phyloP scores from a whole-genome alignment of 2,888 invertebrate genomes.

The Oscheius sp. region DNA sequence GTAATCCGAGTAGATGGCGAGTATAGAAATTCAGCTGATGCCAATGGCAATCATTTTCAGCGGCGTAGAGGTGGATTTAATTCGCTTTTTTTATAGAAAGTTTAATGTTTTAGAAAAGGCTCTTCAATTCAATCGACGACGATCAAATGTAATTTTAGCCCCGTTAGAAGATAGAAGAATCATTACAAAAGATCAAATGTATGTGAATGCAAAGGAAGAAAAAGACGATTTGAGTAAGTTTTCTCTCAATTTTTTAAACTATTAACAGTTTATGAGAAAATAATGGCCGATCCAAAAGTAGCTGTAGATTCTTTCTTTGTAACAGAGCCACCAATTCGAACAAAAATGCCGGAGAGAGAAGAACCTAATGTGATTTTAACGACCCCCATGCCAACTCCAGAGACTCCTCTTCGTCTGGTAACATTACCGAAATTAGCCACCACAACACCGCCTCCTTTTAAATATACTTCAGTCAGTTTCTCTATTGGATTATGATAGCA shows the following conservation, averaged over 20 bases:
- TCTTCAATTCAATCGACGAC: constrained; percentile 2
- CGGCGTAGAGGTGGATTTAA: background rate
- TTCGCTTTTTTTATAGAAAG: background rate
- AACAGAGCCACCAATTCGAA: constrained; percentile 48
- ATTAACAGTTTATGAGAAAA: constrained; percentile 39
- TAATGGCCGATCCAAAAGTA: constrained; percentile 40
- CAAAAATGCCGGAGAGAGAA: constrained; percentile 35
- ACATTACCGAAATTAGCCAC: constrained; percentile 38
- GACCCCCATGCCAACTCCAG: constrained; percentile 5
- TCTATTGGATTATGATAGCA: constrained; percentile 7
- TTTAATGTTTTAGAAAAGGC: constrained; percentile 5
- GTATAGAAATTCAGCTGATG: background rate
- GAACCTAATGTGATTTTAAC: background rate
- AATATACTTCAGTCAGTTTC: constrained; percentile 38
- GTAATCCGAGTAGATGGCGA: constrained; percentile 15
- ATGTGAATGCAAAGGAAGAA: constrained; percentile 18
- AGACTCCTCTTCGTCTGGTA: constrained; percentile 30
- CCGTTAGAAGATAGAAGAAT: constrained; percentile 18
- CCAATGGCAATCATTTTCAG: background rate
- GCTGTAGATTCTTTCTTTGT: constrained; percentile 56
- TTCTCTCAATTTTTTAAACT: too few species aligned
- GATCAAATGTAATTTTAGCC: constrained; percentile 26
- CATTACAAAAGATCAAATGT: constrained; percentile 29
- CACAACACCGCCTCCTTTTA: constrained; percentile 43
- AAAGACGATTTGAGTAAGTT: constrained; percentile 14